These are phyloP conservation scores for Ivindomyrus marchei DNA, from an alignment of 2,113 vertebrate genomes.

Conservation along the genomic window DNA sequence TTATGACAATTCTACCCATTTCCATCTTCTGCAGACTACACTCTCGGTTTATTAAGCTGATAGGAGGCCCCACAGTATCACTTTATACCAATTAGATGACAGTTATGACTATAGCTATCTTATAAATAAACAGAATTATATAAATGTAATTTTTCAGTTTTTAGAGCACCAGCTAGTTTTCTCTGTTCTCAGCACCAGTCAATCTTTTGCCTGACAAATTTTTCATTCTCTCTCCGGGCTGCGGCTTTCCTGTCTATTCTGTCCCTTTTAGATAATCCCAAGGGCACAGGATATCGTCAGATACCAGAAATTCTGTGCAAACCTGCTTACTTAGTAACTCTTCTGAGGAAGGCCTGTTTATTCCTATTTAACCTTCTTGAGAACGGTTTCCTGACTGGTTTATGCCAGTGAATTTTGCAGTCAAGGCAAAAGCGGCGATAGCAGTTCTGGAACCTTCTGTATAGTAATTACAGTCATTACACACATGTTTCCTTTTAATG, in stretches of 20 bases:
- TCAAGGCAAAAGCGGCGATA: neutral
- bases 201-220: neutral
- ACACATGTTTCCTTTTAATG: neutral
- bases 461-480: neutral
- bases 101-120: neutral
- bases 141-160: neutral
- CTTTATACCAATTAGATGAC: neutral
- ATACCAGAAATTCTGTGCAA: neutral
- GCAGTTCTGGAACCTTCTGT: neutral
- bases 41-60: neutral
- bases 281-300: neutral
- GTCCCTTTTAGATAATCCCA: neutral
- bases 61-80: neutral
- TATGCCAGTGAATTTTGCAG: neutral
- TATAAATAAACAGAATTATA: neutral
- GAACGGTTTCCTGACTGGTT: neutral
- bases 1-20: neutral
- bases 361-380: neutral
- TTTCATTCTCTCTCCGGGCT: neutral
- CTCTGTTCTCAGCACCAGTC: neutral
- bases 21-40: too few relatives aligned
- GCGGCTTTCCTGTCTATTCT: neutral
- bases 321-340: neutral
- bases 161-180: neutral
- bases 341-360: neutral